Evolutionary conservation across 2,797 vertebrate species (phyloP), one percentile per base, ranked within the genome.

Genomic region (Sebastes melanostomus): DNA sequence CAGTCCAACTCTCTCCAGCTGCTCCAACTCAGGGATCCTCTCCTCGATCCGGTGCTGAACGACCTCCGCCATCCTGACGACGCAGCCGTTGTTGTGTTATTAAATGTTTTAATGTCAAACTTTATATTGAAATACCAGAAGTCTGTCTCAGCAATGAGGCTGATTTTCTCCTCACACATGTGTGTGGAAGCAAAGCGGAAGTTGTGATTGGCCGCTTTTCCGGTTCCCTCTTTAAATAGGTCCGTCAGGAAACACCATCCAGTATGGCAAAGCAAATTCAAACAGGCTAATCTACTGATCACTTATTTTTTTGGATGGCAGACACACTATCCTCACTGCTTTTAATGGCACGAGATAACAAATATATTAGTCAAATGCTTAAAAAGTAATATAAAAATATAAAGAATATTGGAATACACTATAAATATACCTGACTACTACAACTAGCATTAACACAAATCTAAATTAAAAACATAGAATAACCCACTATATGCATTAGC

Each of bases 1-100:
- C 6, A 99, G 94, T 6, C 98, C 98, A 29, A 98, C 94, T 93
- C 98, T 95, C 92, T 99, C 97, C 88, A 99, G 92, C 91, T 99
- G 98, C 86, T 98, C 96, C 46, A 99, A 78, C 78, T 97, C 97
- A 0, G 98, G 98, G 38, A 99, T 89, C 5, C 97, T 91, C 13
- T 98, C 97, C 93, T 99, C 98, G 22, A 99, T 88, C 36, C 97
- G 96, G 75, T 96, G 96, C 91, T 99, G 97, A 3, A 97, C 88
- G 14, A 97, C 84, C 90, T 99, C 98, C n/a, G 98, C 98, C 98
- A 99, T 99, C 13, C 42, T 81, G 38, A 16, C 59, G 5, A 14
- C 42, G 12, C 34, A 20, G 6, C 4, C 16, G 27, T 24, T 32
- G 8, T 9, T 5, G 27, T 27, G 27, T 27, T 27, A 16, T n/a